These are phyloP conservation scores for Didymodactylos carnosus DNA, from an alignment of 2,888 invertebrate species.

Conservation along the genomic window DNA sequence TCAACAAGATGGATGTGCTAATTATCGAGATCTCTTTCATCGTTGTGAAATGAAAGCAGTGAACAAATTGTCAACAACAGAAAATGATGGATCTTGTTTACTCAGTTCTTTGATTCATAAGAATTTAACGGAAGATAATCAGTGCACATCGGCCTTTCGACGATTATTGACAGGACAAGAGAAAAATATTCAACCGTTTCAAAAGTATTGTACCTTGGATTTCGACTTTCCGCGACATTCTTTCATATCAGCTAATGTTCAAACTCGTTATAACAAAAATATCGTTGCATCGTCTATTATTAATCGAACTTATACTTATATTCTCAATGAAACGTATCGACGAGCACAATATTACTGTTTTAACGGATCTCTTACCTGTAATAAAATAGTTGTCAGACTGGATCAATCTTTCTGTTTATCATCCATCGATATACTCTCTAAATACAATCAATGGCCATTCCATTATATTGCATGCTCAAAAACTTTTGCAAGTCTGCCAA, in stretches of 20 bases:
- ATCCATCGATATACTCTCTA: neutral
- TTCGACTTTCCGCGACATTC: neutral
- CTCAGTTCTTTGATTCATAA: neutral
- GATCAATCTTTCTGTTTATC: neutral
- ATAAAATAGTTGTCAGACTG: neutral
- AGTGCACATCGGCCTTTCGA: neutral
- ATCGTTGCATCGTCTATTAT: neutral
- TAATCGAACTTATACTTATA: neutral
- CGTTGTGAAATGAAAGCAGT: neutral
- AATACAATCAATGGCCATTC: neutral
- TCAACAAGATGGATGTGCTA: neutral
- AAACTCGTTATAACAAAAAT: neutral
- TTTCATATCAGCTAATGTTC: neutral
- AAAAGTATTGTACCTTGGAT: neutral
- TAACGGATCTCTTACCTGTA: neutral
- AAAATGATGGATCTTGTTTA: neutral
- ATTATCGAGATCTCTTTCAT: neutral
- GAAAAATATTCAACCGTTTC: neutral
- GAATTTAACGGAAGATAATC: neutral
- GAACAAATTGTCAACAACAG: neutral
- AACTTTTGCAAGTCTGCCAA: neutral
- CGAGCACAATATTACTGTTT: neutral
- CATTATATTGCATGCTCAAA: neutral
- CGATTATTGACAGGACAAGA: neutral
- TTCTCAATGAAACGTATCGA: neutral